Percentiles rank a stretch among this genome's conserved stretches.
These are phyloP conservation scores for Megalops cyprinoides DNA, from an alignment of 2,797 vertebrate species.

Conservation along the genomic window DNA sequence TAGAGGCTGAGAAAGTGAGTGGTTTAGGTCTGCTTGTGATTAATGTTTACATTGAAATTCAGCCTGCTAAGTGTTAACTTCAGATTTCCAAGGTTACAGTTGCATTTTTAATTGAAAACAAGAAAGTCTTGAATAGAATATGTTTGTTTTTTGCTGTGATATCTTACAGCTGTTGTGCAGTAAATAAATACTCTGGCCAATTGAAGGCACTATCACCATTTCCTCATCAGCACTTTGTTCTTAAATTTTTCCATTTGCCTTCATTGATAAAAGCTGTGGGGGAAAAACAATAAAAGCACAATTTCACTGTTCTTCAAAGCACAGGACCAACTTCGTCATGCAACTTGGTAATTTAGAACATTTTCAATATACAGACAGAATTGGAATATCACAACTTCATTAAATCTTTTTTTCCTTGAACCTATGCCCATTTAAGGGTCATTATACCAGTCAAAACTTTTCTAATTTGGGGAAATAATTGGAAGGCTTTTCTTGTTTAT, in stretches of 20 bases:
- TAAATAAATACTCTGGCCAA: background rate
- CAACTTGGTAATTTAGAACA: background rate
- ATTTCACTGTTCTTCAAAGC: conserved; percentile 46
- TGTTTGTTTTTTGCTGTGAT: background rate
- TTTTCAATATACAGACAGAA: background rate
- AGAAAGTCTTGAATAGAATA: background rate
- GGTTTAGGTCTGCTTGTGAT: conserved; percentile 15
- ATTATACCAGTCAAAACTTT: background rate
- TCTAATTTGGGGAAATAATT: conserved; percentile 26
- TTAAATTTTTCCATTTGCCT: background rate
- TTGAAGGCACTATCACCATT: background rate
- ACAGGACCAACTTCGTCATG: conserved; percentile 30
- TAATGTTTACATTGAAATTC: conserved; percentile 13
- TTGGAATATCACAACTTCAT: background rate
- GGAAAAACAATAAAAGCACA: background rate
- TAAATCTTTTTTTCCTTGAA: conserved; percentile 17
- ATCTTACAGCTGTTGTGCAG: background rate
- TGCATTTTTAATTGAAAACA: conserved; percentile 12
- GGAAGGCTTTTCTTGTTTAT: conserved; percentile 16
- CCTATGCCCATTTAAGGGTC: background rate
- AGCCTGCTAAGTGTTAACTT: conserved; percentile 1
- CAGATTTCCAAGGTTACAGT: background rate
- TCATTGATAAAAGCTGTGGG: no score
- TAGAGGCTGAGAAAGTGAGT: background rate
- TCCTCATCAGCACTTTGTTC: conserved; percentile 10